Percentiles rank a stretch among this genome's conserved stretches.
These are phyloP conservation scores for Apostichopus parvimensis DNA, from an alignment of 35 echinoderm and acorn worm species.

Conservation along the genomic window DNA sequence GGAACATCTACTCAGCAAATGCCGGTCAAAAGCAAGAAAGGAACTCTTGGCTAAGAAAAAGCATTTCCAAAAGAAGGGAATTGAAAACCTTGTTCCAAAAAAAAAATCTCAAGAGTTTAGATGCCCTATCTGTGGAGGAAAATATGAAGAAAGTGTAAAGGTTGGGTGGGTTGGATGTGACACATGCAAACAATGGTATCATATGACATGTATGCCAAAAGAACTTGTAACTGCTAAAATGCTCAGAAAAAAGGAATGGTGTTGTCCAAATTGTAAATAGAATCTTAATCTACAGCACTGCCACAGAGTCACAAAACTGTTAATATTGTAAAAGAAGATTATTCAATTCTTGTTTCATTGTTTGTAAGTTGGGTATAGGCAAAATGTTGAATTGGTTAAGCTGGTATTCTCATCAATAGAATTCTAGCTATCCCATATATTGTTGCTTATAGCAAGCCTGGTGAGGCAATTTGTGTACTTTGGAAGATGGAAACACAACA, in stretches of 20 bases:
- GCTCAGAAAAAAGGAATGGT: background rate
- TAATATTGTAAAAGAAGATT: no score
- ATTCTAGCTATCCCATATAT: no score
- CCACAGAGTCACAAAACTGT: no score
- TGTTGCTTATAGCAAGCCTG: no score
- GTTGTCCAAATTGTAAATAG: background rate
- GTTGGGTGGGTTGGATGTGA: constrained; percentile 52
- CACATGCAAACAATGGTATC: constrained; percentile 30
- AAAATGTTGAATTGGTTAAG: background rate
- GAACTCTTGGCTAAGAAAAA: constrained; percentile 26
- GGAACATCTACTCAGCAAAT: constrained; percentile 14
- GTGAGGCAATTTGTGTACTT: no score
- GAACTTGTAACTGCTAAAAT: constrained; percentile 30
- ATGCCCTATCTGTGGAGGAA: constrained; percentile 32
- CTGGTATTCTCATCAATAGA: no score
- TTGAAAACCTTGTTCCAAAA: background rate
- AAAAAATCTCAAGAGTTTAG: constrained; percentile 16
- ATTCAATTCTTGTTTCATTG: no score
- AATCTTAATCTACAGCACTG: no score
- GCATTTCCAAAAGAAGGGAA: background rate
- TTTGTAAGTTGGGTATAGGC: no score
- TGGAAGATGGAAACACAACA: no score
- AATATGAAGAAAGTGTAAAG: constrained; percentile 34
- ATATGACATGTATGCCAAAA: constrained; percentile 25
- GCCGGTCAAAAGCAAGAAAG: constrained; percentile 9